phyloP scores from a whole-genome alignment of 2,888 invertebrate species.

The Tiliacea aurago region DNA sequence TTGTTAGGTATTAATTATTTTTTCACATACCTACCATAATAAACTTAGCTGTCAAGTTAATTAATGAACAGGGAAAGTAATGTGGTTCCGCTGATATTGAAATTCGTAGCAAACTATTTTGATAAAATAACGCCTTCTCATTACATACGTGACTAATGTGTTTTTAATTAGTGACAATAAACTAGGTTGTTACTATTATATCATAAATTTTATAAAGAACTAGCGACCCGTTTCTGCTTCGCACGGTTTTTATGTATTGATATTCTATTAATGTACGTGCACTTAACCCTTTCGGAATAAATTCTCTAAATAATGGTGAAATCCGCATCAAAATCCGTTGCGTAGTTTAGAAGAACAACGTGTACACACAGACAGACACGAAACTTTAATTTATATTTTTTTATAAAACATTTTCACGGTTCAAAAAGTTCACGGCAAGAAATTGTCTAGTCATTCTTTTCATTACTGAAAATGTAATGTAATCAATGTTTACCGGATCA shows the following conservation, averaged over 20 bases:
- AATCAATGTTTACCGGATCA: not conserved
- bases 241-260: not conserved
- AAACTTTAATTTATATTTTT: not conserved
- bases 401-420: conserved; percentile 21
- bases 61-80: not conserved
- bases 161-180: conserved; percentile 11
- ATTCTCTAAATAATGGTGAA: not conserved
- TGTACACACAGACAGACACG: not conserved
- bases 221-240: not conserved
- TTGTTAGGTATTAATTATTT: not conserved
- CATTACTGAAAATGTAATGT: conserved; percentile 30
- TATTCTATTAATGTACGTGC: not conserved
- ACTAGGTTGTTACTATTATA: not conserved
- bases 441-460: conserved; percentile 33
- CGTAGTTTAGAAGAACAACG: not conserved
- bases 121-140: not conserved
- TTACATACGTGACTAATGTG: conserved; percentile 10
- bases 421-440: not conserved
- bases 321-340: not conserved
- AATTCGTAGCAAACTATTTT: not conserved
- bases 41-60: not conserved
- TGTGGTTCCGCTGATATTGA: not conserved
- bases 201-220: not conserved
- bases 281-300: not conserved
- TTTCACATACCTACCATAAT: not conserved